Evolutionary conservation across 2,113 vertebrate genomes (phyloP), one percentile per base, ranked within the genome.

Genomic region (Nematolebias whitei): DNA sequence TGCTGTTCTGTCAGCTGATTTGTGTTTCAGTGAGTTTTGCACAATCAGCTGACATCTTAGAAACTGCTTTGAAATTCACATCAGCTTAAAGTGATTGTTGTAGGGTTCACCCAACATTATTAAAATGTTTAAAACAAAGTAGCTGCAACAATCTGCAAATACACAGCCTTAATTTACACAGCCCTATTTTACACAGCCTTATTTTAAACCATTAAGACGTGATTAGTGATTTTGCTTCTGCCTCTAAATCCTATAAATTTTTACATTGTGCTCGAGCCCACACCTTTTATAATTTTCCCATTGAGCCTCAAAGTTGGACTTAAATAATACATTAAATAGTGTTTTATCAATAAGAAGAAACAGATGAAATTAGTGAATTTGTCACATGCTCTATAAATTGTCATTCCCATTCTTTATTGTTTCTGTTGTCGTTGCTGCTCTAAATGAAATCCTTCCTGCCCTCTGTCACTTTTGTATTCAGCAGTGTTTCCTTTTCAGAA

Each of bases 401-500:
- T n/a, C n/a, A n/a, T 60, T 26, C 60, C 43, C 29, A 39, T 53
- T 68, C 24, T 66, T 59, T 47, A 64, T 18, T 48, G 24, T 62
- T 63, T 52, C 29, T 23, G 38, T 62, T 45, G 20, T 38, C 63
- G 65, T 77, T 68, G 54, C 47, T 58, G 41, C 13, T 29, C 54
- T 58, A 74, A 74, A 81, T 76, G 41, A 65, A 73, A 80, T 68
- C 53, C 63, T 74, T 57, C 71, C 63, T 41, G 60, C 50, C 16
- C 11, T 11, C 67, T 63, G 68, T 82, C 67, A 59, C 56, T 68
- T 49, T 74, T 73, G 39, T 53, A 24, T 88, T 79, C 62, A 82
- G 72, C 48, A 45, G 23, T 51, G 70, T 72, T 71, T 78, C 68
- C 38, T 54, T 63, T 68, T 81, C 70, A 72, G 44, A 67, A 43